Conservation (phyloP, 2,888 invertebrate genomes). For the Tetragonisca angustula region DNA sequence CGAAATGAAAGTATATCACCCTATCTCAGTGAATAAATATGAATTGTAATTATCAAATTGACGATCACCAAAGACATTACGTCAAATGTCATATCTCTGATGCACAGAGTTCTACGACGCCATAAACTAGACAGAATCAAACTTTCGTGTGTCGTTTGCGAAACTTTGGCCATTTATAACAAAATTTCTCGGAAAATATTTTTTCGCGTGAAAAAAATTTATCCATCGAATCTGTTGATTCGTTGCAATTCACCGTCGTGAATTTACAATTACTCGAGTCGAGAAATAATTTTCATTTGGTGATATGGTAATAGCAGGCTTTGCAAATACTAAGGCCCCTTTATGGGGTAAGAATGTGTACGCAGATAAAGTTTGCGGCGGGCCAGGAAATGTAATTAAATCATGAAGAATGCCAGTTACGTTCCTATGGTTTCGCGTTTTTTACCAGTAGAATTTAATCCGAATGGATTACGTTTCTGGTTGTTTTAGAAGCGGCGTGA, state of each 20-base stretch:
- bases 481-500: not conserved
- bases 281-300: not conserved
- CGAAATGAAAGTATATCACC: no score
- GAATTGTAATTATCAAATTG: no score
- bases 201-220: not conserved
- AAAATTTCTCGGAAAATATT: no score
- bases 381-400: conserved; percentile 19
- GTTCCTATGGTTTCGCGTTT: conserved; percentile 15
- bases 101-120: no score
- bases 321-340: not conserved
- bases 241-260: not conserved
- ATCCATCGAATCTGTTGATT: not conserved
- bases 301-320: not conserved
- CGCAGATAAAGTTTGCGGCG: conserved; percentile 17
- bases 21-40: no score
- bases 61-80: no score
- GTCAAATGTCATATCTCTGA: no score
- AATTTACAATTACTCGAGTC: no score
- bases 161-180: no score
- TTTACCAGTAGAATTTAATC: conserved; percentile 23
- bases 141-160: no score
- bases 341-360: not conserved
- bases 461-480: conserved; percentile 20
- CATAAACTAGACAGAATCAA: no score
- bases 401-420: not conserved